A percentile compares a stretch with the other conserved stretches of the same genome.
Evolutionary conservation across 2,888 invertebrate species (phyloP).

Genomic region (Lepidonotus clava): DNA sequence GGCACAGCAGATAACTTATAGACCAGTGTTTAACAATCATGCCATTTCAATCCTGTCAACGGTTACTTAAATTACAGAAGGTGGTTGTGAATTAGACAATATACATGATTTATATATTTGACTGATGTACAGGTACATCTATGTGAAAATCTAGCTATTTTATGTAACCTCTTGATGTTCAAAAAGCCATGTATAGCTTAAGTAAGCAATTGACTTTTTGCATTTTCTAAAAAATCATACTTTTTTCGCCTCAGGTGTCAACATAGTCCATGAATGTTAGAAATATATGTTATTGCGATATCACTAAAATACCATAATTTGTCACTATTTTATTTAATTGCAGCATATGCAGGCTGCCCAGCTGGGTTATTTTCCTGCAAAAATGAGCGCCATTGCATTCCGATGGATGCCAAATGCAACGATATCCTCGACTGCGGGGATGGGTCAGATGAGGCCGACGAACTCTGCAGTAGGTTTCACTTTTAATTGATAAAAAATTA

Average conservation of each 20-base stretch:
- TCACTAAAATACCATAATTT: too few relatives aligned
- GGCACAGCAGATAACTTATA: too few relatives aligned
- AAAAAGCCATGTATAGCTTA: too few relatives aligned
- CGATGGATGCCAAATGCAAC: not conserved
- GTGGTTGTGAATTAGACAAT: too few relatives aligned
- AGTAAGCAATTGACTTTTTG: too few relatives aligned
- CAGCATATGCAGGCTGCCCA: not conserved
- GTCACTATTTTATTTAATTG: not conserved
- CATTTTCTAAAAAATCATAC: not conserved
- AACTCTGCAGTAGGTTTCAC: constrained; percentile 51
- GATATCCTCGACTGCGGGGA: constrained; percentile 68
- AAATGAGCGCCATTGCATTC: constrained; percentile 28
- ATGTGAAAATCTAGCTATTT: too few relatives aligned
- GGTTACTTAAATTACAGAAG: too few relatives aligned
- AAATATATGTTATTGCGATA: not conserved
- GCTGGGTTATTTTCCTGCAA: not conserved
- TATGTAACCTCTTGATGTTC: too few relatives aligned
- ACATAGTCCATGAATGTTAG: not conserved
- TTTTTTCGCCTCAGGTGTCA: not conserved
- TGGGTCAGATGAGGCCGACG: constrained; percentile 85
- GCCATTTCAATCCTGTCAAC: too few relatives aligned
- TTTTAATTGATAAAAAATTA: not conserved
- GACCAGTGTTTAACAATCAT: too few relatives aligned
- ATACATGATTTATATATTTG: too few relatives aligned
- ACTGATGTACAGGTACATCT: too few relatives aligned